Percentiles rank a stretch among this genome's conserved stretches.
phyloP scores from a whole-genome alignment of 2,113 vertebrate species.

The Lepisosteus osseus region DNA sequence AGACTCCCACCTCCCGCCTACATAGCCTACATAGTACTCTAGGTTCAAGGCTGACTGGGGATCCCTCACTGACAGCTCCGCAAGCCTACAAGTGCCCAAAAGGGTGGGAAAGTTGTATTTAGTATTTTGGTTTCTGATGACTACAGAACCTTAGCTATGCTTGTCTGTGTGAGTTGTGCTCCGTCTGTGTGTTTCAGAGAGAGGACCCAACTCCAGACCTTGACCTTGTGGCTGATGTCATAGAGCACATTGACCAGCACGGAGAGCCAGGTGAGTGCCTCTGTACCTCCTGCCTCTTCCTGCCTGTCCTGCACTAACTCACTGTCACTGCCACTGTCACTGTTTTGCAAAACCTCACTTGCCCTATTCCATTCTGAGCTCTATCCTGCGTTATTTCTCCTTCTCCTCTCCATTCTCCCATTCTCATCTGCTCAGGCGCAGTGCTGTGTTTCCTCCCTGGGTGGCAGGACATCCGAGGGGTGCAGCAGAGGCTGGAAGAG shows the following conservation, averaged over 20 bases:
- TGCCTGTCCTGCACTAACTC: not conserved
- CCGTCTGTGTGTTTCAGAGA: conserved; percentile 37
- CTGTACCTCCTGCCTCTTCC: not conserved
- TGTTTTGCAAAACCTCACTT: not conserved
- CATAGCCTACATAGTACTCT: too few relatives aligned
- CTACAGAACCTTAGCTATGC: too few relatives aligned
- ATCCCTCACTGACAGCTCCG: too few relatives aligned
- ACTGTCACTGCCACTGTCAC: not conserved
- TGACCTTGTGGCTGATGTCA: conserved; percentile 81
- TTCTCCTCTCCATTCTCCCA: not conserved
- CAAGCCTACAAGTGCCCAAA: too few relatives aligned
- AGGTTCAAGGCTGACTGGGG: too few relatives aligned
- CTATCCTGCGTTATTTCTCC: not conserved
- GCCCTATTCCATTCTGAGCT: not conserved
- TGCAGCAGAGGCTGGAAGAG: conserved; percentile 81
- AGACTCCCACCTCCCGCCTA: too few relatives aligned
- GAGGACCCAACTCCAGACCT: conserved; percentile 70
- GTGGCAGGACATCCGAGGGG: conserved; percentile 91
- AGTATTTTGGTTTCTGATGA: too few relatives aligned
- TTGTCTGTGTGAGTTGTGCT: not conserved
- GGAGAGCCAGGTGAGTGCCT: conserved; percentile 79
- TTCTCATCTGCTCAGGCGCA: conserved; percentile 67
- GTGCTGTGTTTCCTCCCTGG: conserved; percentile 95
- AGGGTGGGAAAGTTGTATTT: too few relatives aligned
- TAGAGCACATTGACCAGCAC: conserved; percentile 78